Base-by-base conservation (phyloP, 37 sponge, comb jelly and placozoan species). In the Mnemiopsis leidyi region DNA sequence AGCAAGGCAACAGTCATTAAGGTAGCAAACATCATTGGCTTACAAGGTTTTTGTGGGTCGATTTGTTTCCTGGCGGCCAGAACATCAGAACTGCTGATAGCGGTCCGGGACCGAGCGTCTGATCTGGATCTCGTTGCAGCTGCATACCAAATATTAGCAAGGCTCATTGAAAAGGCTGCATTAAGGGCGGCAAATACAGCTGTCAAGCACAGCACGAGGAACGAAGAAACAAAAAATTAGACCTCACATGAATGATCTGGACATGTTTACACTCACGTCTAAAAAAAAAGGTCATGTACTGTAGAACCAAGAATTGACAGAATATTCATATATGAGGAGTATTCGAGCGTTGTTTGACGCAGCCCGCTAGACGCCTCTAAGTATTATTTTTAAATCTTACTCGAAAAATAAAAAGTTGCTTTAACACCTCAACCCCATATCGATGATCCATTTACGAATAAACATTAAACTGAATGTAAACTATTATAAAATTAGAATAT, bases 111-210 rank as follows among this genome's bases (percentile, higher is more conserved):
- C 20, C 75, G 7, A 28, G n/a, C 75, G 30, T 71, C 75, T 5
- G 75, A 71, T 71, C 75, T n/a, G 26, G 75, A 71, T 18, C 75
- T n/a, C 3, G 75, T 29, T 18, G 75, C 75, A 71, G 75, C 75
- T 71, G 75, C 5, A 71, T 5, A 13, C 61, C 61, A 13, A 48
- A 48, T 13, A 13, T 48, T 13, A 48, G 61, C 61, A 48, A 13
- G 13, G 61, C 13, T 18, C 61, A 48, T 13, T 18, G 9, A 13
- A 48, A 48, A 48, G 61, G 61, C 61, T 48, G 9, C 61, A 48
- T 48, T 18, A 5, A 48, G 13, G 61, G 61, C 61, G 61, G 5
- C 61, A 48, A 48, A 48, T 48, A 48, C 61, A 48, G 5, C 61
- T 48, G 13, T 48, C 61, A 48, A 5, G 61, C 13, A n/a, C n/a